Percentiles rank a stretch among this genome's conserved stretches.
Evolutionary conservation across 2,113 vertebrate species (phyloP).

Genomic region (Bambusicola thoracicus): DNA sequence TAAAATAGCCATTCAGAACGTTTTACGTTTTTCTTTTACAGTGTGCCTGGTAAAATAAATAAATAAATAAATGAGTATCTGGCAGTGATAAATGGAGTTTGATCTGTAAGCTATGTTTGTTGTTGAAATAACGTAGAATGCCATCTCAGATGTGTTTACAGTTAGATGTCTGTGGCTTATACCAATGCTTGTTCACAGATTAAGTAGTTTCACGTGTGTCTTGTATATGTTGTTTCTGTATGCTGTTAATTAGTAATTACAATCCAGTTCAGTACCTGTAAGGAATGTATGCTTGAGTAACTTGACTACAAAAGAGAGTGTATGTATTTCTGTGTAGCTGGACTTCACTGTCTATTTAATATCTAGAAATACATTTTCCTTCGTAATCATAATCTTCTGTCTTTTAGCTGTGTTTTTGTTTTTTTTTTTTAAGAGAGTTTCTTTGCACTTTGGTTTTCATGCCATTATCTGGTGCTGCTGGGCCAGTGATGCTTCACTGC

Average conservation of each 20-base stretch:
- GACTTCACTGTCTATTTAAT: neutral
- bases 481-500: neutral
- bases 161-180: neutral
- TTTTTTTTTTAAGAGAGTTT: neutral
- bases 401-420: neutral
- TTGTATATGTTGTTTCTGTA: neutral
- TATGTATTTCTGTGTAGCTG: neutral
- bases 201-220: neutral
- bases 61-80: neutral
- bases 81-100: neutral
- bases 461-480: neutral
- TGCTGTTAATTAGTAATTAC: neutral
- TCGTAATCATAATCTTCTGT: neutral
- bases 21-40: conserved; percentile 20
- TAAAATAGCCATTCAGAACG: neutral
- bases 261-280: neutral
- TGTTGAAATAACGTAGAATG: neutral
- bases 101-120: neutral
- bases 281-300: neutral
- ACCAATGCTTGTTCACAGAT: neutral
- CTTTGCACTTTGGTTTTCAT: neutral
- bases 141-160: neutral
- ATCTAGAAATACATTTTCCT: neutral
- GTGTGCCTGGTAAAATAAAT: neutral
- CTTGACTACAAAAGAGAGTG: neutral